Evolutionary conservation across 2,797 vertebrate species (phyloP).

Genomic region (Myiotriccus ornatus): DNA sequence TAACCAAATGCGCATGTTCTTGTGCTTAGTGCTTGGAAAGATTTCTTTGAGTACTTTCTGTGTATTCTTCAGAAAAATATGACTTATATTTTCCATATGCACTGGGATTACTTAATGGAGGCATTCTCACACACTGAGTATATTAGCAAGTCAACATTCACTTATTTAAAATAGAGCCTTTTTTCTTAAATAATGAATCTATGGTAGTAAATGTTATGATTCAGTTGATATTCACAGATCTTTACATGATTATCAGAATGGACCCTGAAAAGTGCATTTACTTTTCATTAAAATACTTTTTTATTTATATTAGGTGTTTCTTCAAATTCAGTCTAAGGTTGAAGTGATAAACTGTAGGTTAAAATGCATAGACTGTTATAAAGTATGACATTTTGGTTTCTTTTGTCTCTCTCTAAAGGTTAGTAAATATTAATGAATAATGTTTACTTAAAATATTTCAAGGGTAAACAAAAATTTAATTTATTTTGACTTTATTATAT

Average conservation of each 20-base stretch:
- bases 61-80: slow-evolving; percentile 10
- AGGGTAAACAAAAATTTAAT: neutral
- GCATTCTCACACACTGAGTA: neutral
- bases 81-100: neutral
- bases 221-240: neutral
- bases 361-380: neutral
- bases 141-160: neutral
- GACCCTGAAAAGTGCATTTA: neutral
- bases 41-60: neutral
- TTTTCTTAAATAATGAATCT: slow-evolving; percentile 1
- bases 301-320: neutral
- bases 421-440: neutral
- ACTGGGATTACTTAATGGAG: neutral
- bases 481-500: neutral
- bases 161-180: neutral
- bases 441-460: neutral
- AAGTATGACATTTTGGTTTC: neutral
- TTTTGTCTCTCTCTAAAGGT: neutral
- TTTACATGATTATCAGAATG: neutral
- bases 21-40: neutral
- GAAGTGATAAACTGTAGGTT: neutral
- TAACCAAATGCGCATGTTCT: neutral
- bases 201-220: neutral
- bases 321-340: neutral
- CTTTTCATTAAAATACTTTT: neutral